These are phyloP conservation scores for Pangasius macronema DNA, from an alignment of 2,797 vertebrate genomes.

Conservation along the genomic window DNA sequence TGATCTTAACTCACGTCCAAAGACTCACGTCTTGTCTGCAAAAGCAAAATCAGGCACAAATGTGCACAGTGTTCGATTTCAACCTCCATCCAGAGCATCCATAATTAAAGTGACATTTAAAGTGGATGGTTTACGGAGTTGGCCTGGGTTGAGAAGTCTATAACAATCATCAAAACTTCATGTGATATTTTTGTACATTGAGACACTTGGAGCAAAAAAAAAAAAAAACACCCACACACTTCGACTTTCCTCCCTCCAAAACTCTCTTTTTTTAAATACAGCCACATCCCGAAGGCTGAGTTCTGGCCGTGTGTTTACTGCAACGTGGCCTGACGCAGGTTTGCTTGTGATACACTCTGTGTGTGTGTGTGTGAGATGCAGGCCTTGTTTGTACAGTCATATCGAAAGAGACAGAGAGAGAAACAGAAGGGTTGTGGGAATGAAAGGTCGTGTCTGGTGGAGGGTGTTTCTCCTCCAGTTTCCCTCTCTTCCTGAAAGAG, in stretches of 20 bases:
- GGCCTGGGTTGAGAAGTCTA: neutral
- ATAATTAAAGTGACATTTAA: neutral
- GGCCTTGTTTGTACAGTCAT: conserved; percentile 58
- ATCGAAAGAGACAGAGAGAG: conserved; percentile 38
- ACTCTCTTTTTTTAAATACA: conserved; percentile 4
- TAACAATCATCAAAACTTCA: neutral
- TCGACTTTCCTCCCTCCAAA: neutral
- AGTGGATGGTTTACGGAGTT: neutral
- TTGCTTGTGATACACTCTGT: conserved; percentile 67
- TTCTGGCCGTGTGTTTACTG: conserved; percentile 37
- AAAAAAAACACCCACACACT: conserved; percentile 4
- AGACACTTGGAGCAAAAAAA: neutral
- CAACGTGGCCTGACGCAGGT: conserved; percentile 55
- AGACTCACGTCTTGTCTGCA: neutral
- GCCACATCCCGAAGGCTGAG: neutral
- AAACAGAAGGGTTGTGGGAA: conserved; percentile 53
- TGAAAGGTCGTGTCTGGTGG: conserved; percentile 55
- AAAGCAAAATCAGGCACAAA: neutral
- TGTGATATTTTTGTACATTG: neutral
- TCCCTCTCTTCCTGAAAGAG: conserved; percentile 71
- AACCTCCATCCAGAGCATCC: neutral
- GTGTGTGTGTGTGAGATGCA: conserved; percentile 53
- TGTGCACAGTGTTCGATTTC: neutral
- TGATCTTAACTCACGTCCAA: neutral
- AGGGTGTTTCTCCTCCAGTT: conserved; percentile 71